These are phyloP conservation scores for Polypterus senegalus DNA, from an alignment of 2,113 vertebrate genomes.

Conservation along the genomic window DNA sequence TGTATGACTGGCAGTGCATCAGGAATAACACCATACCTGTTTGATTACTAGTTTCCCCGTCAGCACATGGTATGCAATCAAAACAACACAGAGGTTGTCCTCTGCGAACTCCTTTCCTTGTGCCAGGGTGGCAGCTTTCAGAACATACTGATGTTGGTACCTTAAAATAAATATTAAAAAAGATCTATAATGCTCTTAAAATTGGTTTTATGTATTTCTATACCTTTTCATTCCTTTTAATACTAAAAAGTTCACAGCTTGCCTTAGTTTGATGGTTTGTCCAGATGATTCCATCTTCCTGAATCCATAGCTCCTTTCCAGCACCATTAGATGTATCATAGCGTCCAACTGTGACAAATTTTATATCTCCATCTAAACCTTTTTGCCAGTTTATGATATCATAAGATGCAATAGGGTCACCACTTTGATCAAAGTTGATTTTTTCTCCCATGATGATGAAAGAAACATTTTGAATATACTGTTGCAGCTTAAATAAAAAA, in stretches of 20 bases:
- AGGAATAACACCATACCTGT: conserved; percentile 29
- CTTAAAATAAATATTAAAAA: conserved; percentile 24
- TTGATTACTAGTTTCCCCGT: conserved; percentile 42
- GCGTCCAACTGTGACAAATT: background rate
- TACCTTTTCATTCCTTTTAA: too few relatives aligned
- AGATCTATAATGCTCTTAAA: too few relatives aligned
- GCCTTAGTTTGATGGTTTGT: background rate
- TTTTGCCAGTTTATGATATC: conserved; percentile 4
- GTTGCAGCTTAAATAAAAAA: conserved; percentile 2
- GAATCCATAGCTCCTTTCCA: background rate
- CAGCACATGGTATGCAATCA: conserved; percentile 55
- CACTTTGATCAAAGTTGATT: conserved; percentile 4
- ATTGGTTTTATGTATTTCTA: too few relatives aligned
- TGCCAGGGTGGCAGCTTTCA: conserved; percentile 46
- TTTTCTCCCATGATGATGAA: conserved; percentile 3
- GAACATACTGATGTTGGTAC: conserved; percentile 46
- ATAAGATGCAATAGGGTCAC: conserved; percentile 1
- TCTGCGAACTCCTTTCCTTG: conserved; percentile 40
- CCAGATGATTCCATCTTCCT: background rate
- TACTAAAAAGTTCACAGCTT: background rate
- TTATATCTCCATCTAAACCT: background rate
- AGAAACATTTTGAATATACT: conserved; percentile 6
- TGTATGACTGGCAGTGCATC: too few relatives aligned
- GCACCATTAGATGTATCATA: background rate
- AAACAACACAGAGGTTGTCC: conserved; percentile 54